Evolutionary conservation across 2,113 vertebrate genomes (phyloP), one percentile per base, ranked within the genome.

Genomic region (Oreochromis spilurus): DNA sequence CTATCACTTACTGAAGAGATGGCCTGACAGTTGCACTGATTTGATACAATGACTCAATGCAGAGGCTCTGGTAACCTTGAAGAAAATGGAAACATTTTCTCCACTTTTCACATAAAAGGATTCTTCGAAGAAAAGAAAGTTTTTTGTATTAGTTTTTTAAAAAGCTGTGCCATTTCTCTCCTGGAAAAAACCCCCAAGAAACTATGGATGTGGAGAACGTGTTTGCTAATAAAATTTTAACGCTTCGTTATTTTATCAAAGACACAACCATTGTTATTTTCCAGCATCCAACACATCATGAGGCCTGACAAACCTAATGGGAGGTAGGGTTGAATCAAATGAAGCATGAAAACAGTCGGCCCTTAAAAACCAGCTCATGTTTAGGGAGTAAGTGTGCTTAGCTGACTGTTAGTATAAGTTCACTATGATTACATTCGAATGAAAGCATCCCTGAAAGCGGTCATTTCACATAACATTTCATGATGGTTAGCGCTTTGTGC

Each of bases 341-440:
- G 78, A 84, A 82, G 90, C 77, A 79, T 83, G 82, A 93, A 89
- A 88, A 88, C 82, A 77, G 78, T n/a, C 87, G 13, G 3, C 72
- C 40, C 65, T 79, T 77, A 67, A 62, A 84, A 83, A 89, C 62
- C 90, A 52, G 90, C 89, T 92, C 88, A 82, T 87, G 86, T 90
- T 91, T 85, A 52, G 83, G 86, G 81, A 87, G 84, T 50, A 70
- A 1, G 52, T 50, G 78, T 60, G 90, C 75, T 87, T 43, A 77
- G 84, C 83, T 65, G 79, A 57, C 70, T 84, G 87, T 86, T 89
- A 83, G 62, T 54, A 87, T 82, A 5, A 84, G 67, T 53, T 84
- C 55, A 31, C 62, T 17, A 16, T 9, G 52, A 80, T 85, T 83
- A 67, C 60, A 19, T 80, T 48, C 1, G 6, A 40, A 29, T 62